These are phyloP conservation scores for Paralichthys olivaceus DNA, from an alignment of 2,113 vertebrate genomes.

Conservation along the genomic window DNA sequence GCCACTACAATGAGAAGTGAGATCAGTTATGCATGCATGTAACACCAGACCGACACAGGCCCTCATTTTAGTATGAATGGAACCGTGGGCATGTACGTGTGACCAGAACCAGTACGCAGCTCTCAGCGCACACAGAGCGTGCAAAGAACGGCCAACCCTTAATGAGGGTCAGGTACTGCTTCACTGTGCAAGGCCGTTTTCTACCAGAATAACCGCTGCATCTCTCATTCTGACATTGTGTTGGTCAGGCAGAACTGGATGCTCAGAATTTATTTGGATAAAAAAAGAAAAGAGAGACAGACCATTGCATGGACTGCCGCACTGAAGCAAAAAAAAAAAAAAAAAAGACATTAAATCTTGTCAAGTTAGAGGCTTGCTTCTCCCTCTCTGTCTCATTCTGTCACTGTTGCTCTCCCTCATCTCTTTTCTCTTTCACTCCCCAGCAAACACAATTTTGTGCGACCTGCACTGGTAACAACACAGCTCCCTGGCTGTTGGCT, in stretches of 20 bases:
- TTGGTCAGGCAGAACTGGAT: constrained; percentile 37
- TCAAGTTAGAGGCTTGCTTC: constrained; percentile 18
- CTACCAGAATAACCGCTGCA: constrained; percentile 39
- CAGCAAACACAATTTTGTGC: not conserved
- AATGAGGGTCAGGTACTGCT: constrained; percentile 15
- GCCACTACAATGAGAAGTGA: too few species aligned
- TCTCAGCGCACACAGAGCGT: too few species aligned
- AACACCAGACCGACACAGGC: too few species aligned
- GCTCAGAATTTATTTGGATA: constrained; percentile 33
- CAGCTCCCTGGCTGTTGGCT: constrained; percentile 11
- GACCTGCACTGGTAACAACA: constrained; percentile 19
- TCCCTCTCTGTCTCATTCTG: constrained; percentile 21
- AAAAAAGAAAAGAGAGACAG: constrained; percentile 9
- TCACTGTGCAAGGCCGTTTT: constrained; percentile 1
- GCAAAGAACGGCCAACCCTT: too few species aligned
- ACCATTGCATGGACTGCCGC: constrained; percentile 3
- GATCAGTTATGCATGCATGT: too few species aligned
- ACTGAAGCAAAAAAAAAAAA: constrained; percentile 18
- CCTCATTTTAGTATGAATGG: too few species aligned
- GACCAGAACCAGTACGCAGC: too few species aligned
- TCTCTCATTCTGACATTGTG: constrained; percentile 41
- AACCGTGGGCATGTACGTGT: too few species aligned
- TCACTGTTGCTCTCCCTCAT: constrained; percentile 13
- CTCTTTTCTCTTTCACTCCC: not conserved
- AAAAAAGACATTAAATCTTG: constrained; percentile 6